These are phyloP conservation scores for Sepiola atlantica DNA, from an alignment of 2,888 invertebrate species.

Conservation along the genomic window DNA sequence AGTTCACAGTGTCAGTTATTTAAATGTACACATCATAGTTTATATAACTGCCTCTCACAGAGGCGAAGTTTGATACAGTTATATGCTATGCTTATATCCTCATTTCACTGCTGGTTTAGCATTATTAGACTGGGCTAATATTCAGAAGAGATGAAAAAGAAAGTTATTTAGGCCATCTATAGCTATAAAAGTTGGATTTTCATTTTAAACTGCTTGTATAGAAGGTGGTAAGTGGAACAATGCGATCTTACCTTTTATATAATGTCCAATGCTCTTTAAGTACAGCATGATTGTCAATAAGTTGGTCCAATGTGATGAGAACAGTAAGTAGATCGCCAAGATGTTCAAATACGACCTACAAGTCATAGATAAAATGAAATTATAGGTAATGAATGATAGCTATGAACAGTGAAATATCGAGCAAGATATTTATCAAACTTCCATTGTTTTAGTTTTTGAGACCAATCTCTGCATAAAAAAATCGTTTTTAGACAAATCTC, in stretches of 20 bases:
- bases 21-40: too few relatives aligned
- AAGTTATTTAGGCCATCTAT: too few relatives aligned
- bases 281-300: constrained; percentile 79
- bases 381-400: neutral
- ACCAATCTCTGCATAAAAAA: neutral
- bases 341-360: constrained; percentile 75
- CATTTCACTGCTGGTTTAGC: too few relatives aligned
- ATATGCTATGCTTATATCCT: too few relatives aligned
- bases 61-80: too few relatives aligned
- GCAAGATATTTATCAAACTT: neutral
- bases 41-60: too few relatives aligned
- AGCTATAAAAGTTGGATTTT: too few relatives aligned
- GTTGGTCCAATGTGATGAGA: constrained; percentile 81
- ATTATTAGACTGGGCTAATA: too few relatives aligned
- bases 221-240: neutral
- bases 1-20: too few relatives aligned
- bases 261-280: constrained; percentile 84
- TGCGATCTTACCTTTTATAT: constrained; percentile 79
- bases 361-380: constrained; percentile 35
- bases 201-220: too few relatives aligned
- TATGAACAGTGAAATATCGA: neutral
- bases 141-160: too few relatives aligned
- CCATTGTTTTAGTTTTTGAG: neutral
- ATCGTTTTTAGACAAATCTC: neutral
- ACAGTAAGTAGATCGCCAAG: constrained; percentile 77